Percentiles rank a stretch among this genome's conserved stretches.
Evolutionary conservation across 2,888 invertebrate genomes (phyloP).

Genomic region (Diabrotica balteata): DNA sequence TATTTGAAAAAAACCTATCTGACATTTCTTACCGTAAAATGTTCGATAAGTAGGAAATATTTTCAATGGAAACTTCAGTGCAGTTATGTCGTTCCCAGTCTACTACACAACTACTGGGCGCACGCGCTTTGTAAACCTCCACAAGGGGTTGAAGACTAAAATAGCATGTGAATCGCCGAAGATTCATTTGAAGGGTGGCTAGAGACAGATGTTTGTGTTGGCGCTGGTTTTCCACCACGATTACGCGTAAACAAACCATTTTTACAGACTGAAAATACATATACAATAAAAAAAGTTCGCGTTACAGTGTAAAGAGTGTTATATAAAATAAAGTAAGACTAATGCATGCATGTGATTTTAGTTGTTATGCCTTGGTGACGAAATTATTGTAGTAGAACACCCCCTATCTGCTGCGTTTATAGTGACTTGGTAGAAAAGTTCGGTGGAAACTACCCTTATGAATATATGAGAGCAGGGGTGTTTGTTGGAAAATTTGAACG

Average conservation of each 20-base stretch:
- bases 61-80: not conserved
- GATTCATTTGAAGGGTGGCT: conserved; percentile 36
- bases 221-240: conserved; percentile 3
- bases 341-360: no score
- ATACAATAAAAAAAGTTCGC: no score
- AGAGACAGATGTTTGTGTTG: conserved; percentile 28
- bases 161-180: conserved; percentile 36
- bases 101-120: conserved; percentile 15
- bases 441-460: conserved; percentile 37
- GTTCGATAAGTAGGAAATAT: no score
- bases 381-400: not conserved
- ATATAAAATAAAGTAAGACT: no score
- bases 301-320: no score
- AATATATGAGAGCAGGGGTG: conserved; percentile 13
- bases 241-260: conserved; percentile 6
- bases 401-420: not conserved
- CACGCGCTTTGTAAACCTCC: conserved; percentile 33
- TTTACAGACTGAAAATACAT: no score
- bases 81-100: not conserved
- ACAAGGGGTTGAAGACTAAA: conserved; percentile 38
- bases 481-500: conserved; percentile 15
- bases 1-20: no score
- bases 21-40: no score
- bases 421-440: conserved; percentile 28
- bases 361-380: not conserved